These are phyloP conservation scores for Dolomedes plantarius DNA, from an alignment of 2,888 invertebrate genomes.

Conservation along the genomic window DNA sequence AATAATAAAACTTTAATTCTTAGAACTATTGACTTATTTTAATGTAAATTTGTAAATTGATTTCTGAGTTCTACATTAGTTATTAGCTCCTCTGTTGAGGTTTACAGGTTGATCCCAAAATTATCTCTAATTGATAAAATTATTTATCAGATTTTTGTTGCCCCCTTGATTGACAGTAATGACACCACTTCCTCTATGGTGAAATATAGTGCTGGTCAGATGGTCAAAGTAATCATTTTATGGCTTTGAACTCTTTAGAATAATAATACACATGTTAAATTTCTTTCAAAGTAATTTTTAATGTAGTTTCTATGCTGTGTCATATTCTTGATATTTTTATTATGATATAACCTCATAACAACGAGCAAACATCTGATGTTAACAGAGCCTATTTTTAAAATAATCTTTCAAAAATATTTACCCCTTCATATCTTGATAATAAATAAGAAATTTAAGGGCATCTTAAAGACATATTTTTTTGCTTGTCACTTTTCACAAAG, in stretches of 20 bases:
- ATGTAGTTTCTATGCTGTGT: slow-evolving; percentile 55
- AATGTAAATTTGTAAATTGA: no score
- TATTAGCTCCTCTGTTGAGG: no score
- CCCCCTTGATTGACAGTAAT: no score
- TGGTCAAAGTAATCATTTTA: slow-evolving; percentile 49
- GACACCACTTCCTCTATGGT: neutral
- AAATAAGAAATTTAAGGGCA: slow-evolving; percentile 26
- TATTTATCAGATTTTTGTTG: no score
- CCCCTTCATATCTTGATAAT: slow-evolving; percentile 57
- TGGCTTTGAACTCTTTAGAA: slow-evolving; percentile 44
- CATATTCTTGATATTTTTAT: slow-evolving; percentile 61
- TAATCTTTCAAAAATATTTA: slow-evolving; percentile 51
- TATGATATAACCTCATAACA: slow-evolving; percentile 60
- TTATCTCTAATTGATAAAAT: no score
- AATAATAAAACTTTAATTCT: no score
- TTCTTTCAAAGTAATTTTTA: slow-evolving; percentile 64
- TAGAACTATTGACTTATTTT: no score
- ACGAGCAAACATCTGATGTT: slow-evolving; percentile 51
- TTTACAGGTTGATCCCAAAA: no score
- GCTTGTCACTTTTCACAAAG: slow-evolving; percentile 30
- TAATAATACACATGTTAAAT: slow-evolving; percentile 24
- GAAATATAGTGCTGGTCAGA: slow-evolving; percentile 23
- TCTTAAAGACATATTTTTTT: slow-evolving; percentile 47
- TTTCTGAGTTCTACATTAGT: no score
- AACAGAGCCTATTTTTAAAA: slow-evolving; percentile 67